Evolutionary conservation across 2,888 invertebrate species (phyloP).

Genomic region (Coleophora deauratella): DNA sequence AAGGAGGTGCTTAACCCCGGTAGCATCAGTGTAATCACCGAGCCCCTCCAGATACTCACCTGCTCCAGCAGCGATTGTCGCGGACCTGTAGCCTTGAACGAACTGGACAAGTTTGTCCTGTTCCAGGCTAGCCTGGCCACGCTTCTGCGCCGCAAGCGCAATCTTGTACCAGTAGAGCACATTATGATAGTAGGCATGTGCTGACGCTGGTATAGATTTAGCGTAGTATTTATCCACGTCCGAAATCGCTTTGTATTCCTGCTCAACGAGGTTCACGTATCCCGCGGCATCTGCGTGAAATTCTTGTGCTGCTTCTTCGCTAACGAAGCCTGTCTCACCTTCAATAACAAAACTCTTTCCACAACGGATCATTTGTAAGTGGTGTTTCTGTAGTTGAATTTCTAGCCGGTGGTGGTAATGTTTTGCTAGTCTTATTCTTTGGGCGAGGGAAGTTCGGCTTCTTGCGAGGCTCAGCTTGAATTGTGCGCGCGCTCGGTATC

Average conservation of each 20-base stretch:
- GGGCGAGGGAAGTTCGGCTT: too few relatives aligned
- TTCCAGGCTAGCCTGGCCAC: too few relatives aligned
- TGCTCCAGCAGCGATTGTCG: too few relatives aligned
- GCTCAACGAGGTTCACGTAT: conserved; percentile 9
- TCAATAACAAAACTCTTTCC: conserved; percentile 13
- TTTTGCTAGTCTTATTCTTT: too few relatives aligned
- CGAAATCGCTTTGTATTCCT: conserved; percentile 15
- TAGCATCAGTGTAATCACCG: too few relatives aligned
- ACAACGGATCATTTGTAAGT: conserved; percentile 14
- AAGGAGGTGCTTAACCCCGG: too few relatives aligned
- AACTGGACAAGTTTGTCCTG: too few relatives aligned
- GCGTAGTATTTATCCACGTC: conserved; percentile 14
- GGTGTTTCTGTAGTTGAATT: conserved; percentile 3
- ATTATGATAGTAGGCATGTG: conserved; percentile 13
- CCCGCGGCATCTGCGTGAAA: conserved; percentile 14
- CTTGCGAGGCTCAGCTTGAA: too few relatives aligned
- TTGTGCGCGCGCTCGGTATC: too few relatives aligned
- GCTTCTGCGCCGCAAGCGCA: neutral
- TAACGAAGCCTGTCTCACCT: conserved; percentile 12
- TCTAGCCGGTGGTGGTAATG: neutral
- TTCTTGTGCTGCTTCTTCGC: conserved; percentile 4
- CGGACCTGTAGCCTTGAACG: too few relatives aligned
- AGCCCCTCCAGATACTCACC: too few relatives aligned
- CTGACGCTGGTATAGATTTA: conserved; percentile 9
- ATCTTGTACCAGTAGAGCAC: conserved; percentile 1